These are phyloP conservation scores for Megaceryle maxima DNA, from an alignment of 2,113 vertebrate species.

Conservation along the genomic window DNA sequence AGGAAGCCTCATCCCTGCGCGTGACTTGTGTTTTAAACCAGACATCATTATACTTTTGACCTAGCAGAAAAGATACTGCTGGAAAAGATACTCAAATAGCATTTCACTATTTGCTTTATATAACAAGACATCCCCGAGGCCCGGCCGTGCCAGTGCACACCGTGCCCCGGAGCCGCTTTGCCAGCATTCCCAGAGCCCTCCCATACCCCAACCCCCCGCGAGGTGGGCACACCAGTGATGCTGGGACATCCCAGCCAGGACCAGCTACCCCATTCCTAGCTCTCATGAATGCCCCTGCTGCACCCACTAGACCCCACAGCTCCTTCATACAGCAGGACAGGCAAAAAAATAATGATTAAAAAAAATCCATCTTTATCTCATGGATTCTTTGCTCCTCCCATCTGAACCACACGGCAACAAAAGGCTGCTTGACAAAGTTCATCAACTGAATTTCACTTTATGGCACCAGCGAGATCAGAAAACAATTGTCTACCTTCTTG, in stretches of 20 bases:
- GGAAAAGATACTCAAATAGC: background rate
- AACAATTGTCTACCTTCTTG: conserved; percentile 64
- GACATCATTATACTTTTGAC: background rate
- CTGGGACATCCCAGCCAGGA: too few relatives aligned
- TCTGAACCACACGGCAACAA: background rate
- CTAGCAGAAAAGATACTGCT: fast-evolving
- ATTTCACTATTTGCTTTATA: background rate
- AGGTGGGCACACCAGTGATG: background rate
- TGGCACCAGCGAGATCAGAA: conserved; percentile 53
- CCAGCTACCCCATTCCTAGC: background rate
- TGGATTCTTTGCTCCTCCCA: background rate
- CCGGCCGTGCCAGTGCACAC: background rate
- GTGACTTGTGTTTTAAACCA: background rate
- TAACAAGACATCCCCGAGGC: background rate
- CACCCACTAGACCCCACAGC: background rate
- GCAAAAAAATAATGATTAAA: too few relatives aligned
- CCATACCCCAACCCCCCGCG: background rate
- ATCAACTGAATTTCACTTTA: background rate
- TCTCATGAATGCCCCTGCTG: background rate
- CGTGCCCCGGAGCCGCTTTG: background rate
- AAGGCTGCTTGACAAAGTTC: conserved; percentile 38
- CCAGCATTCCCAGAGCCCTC: background rate
- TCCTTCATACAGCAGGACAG: fast-evolving
- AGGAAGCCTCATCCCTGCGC: background rate
- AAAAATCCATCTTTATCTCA: background rate